Evolutionary conservation across 2,888 invertebrate genomes (phyloP).

Genomic region (Caenorhabditis afra): DNA sequence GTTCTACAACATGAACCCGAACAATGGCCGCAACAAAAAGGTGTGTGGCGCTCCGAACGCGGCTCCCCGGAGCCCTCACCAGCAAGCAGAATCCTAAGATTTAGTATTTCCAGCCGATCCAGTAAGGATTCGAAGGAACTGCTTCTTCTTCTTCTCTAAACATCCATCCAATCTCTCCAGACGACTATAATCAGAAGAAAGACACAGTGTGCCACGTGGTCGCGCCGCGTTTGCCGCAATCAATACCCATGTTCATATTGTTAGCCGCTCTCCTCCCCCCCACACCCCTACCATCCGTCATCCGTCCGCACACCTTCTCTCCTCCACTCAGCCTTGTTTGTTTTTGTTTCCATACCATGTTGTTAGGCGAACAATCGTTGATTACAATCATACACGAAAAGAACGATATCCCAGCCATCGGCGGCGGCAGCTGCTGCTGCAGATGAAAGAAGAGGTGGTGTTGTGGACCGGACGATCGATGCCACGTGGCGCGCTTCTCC

Average conservation of each 20-base stretch:
- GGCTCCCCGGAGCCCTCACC: too few relatives aligned
- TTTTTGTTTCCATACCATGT: constrained; percentile 28
- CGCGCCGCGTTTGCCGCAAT: constrained; percentile 31
- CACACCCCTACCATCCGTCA: neutral
- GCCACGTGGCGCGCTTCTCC: neutral
- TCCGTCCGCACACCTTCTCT: too few relatives aligned
- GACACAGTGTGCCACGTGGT: constrained; percentile 20
- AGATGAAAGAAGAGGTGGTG: too few relatives aligned
- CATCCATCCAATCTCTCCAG: constrained; percentile 3
- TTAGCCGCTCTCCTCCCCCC: constrained; percentile 25
- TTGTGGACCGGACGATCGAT: neutral
- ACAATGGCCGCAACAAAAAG: constrained; percentile 46
- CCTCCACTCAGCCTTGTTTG: constrained; percentile 10
- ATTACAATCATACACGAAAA: neutral
- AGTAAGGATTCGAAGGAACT: constrained; percentile 13
- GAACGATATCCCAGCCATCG: too few relatives aligned
- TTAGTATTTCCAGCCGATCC: constrained; percentile 43
- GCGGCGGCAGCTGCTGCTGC: too few relatives aligned
- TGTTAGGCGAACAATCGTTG: constrained; percentile 45
- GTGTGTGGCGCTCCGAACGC: constrained; percentile 29
- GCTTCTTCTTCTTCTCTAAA: constrained; percentile 6
- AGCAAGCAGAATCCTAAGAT: constrained; percentile 34
- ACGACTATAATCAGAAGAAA: constrained; percentile 20
- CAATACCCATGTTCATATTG: constrained; percentile 61
- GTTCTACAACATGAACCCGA: constrained; percentile 48